A percentile compares a stretch with the other conserved stretches of the same genome.
These are phyloP conservation scores for Folsomia candida DNA, from an alignment of 2,888 invertebrate species.

Conservation along the genomic window DNA sequence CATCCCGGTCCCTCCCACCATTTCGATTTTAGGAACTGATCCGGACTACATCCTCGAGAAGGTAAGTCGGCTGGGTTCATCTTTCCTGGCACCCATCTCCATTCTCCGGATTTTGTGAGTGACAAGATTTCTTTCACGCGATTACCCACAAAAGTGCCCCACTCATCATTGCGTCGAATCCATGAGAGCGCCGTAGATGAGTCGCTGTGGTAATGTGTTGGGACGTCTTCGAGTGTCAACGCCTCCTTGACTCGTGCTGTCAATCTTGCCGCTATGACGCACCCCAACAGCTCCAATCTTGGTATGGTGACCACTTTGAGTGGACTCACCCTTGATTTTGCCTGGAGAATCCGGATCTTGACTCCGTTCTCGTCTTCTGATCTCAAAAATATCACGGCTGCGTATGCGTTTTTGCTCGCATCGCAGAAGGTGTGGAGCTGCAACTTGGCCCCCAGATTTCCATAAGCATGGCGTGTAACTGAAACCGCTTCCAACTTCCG, in stretches of 20 bases:
- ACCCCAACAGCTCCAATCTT: neutral
- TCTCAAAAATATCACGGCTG: too few relatives aligned
- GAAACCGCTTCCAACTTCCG: constrained; percentile 32
- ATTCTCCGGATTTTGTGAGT: neutral
- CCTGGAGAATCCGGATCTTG: too few relatives aligned
- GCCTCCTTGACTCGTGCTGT: neutral
- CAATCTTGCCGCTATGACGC: neutral
- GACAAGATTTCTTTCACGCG: neutral
- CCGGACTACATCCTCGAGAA: neutral
- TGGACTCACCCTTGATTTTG: too few relatives aligned
- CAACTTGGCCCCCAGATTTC: too few relatives aligned
- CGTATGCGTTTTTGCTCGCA: too few relatives aligned
- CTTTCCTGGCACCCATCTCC: neutral
- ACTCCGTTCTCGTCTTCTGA: too few relatives aligned
- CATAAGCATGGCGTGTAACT: too few relatives aligned
- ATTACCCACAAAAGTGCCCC: constrained; percentile 27
- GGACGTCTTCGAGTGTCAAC: neutral
- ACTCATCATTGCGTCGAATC: constrained; percentile 5
- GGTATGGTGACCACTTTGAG: too few relatives aligned
- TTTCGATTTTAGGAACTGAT: neutral
- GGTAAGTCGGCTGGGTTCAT: neutral
- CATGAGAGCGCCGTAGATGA: constrained; percentile 12
- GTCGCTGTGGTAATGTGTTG: neutral
- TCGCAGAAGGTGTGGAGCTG: too few relatives aligned
- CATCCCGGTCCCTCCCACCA: neutral